Evolutionary conservation across 2,797 vertebrate genomes (phyloP).

Genomic region (Chiroxiphia lanceolata): DNA sequence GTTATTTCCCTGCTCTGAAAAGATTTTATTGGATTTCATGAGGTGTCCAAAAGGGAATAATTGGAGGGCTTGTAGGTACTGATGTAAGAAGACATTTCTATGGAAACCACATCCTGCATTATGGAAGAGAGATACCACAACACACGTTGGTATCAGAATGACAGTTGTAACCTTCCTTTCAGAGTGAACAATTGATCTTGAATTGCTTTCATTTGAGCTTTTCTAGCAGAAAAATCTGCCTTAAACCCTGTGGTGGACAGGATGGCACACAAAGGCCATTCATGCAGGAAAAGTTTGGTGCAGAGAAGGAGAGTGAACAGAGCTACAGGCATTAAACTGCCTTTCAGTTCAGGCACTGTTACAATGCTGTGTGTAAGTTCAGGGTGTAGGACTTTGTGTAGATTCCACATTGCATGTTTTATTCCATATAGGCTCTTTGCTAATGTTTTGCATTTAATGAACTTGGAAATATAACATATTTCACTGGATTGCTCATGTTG

Average conservation of each 20-base stretch:
- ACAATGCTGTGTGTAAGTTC: neutral
- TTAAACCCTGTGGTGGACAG: neutral
- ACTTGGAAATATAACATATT: neutral
- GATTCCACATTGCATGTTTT: neutral
- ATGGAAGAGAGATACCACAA: neutral
- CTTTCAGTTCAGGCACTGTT: neutral
- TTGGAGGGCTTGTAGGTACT: neutral
- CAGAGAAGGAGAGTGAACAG: neutral
- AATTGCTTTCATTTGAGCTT: slow-evolving; percentile 18
- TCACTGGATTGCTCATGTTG: neutral
- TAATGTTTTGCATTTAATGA: neutral
- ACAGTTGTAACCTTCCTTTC: slow-evolving; percentile 25
- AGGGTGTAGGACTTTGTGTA: neutral
- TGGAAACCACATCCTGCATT: slow-evolving; percentile 45
- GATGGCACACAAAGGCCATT: neutral
- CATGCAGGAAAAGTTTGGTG: neutral
- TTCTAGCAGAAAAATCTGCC: slow-evolving; percentile 1
- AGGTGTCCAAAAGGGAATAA: slow-evolving; percentile 1
- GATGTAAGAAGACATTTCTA: slow-evolving; percentile 46
- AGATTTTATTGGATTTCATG: neutral
- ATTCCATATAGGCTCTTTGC: neutral
- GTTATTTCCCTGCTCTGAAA: neutral
- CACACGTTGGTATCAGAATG: neutral
- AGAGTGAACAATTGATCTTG: neutral
- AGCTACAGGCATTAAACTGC: neutral